A percentile compares a stretch with the other conserved stretches of the same genome.
phyloP scores from a whole-genome alignment of 2,888 invertebrate species.

The Zele albiditarsus region DNA sequence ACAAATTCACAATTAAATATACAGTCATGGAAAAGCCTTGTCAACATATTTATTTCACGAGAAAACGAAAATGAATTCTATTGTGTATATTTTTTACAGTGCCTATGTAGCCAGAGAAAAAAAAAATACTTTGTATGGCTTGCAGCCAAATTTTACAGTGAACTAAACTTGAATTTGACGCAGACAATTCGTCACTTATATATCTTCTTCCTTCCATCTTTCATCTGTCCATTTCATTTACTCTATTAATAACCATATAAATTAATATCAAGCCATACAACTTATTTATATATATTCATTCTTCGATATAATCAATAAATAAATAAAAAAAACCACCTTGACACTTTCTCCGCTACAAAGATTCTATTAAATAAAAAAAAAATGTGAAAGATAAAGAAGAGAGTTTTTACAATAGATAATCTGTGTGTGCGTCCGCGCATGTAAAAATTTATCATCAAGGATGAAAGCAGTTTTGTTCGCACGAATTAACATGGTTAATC shows the following conservation, averaged over 20 bases:
- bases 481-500: slow-evolving; percentile 4
- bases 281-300: neutral
- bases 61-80: neutral
- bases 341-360: neutral
- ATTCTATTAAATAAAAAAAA: neutral
- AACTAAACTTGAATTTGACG: neutral
- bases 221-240: neutral
- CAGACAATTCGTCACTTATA: neutral
- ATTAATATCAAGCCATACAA: too few species aligned
- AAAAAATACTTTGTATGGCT: neutral
- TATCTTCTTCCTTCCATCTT: neutral
- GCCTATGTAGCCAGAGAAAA: neutral
- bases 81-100: too few species aligned
- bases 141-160: neutral
- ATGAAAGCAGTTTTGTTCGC: neutral
- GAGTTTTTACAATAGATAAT: neutral
- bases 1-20: neutral
- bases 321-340: neutral
- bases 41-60: neutral
- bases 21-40: neutral
- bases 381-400: neutral
- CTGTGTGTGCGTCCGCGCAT: neutral
- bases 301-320: neutral
- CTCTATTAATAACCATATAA: neutral
- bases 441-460: neutral